phyloP scores from a whole-genome alignment of 2,888 invertebrate genomes.

The Drosophila basisetae region DNA sequence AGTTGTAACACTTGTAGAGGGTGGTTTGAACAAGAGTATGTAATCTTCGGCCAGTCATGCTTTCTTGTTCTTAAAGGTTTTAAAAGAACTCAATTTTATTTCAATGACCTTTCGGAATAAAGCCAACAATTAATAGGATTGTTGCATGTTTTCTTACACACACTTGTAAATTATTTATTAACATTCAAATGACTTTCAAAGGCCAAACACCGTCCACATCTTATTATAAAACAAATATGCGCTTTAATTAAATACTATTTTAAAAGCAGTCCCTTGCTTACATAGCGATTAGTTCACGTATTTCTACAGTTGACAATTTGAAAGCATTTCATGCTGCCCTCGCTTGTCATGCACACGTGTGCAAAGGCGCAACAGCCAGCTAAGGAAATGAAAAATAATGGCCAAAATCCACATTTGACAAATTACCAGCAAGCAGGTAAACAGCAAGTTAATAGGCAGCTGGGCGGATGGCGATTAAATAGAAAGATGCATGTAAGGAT shows the following conservation, averaged over 20 bases:
- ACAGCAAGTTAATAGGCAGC: conserved; percentile 31
- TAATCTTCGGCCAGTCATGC: not conserved
- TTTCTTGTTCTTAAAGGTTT: rapidly evolving
- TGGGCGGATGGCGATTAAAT: not conserved
- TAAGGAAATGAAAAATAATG: conserved; percentile 43
- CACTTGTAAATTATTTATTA: not conserved
- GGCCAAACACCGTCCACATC: not conserved
- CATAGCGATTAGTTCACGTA: not conserved
- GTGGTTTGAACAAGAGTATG: no score
- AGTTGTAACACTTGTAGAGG: no score
- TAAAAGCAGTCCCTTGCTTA: not conserved
- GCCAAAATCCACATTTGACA: conserved; percentile 75
- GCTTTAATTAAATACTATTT: not conserved
- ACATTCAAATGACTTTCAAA: not conserved
- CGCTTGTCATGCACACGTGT: conserved; percentile 27
- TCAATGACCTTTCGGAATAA: not conserved
- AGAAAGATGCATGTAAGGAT: conserved; percentile 7
- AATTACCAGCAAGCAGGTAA: conserved; percentile 74
- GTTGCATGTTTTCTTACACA: not conserved
- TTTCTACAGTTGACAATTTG: not conserved
- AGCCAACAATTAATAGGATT: not conserved
- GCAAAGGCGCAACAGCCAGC: conserved; percentile 59
- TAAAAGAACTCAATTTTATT: not conserved
- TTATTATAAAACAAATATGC: not conserved
- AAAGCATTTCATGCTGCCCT: conserved; percentile 38